Evolutionary conservation across 2,113 vertebrate genomes (phyloP).

Genomic region (Scatophagus argus): DNA sequence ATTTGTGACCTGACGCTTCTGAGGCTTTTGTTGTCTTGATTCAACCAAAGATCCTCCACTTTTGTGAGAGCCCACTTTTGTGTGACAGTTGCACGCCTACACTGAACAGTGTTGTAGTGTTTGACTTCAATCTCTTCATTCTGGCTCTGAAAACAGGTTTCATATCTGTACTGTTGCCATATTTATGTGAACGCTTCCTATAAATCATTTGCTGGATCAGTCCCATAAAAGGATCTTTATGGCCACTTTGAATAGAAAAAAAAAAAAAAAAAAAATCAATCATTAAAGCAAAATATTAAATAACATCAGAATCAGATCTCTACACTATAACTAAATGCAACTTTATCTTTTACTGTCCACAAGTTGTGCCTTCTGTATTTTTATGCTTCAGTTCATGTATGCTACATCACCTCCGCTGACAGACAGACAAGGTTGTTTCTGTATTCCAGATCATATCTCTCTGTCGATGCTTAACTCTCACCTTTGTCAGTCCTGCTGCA

Average conservation of each 20-base stretch:
- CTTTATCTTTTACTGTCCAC: too few relatives aligned
- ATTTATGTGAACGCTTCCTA: background rate
- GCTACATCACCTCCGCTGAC: background rate
- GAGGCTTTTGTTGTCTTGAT: conserved; percentile 1
- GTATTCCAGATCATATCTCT: conserved; percentile 50
- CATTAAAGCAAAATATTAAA: background rate
- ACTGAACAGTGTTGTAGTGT: too few relatives aligned
- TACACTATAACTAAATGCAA: background rate
- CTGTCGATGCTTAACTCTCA: conserved; percentile 54
- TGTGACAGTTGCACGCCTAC: background rate
- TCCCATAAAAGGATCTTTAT: background rate
- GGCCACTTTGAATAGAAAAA: background rate
- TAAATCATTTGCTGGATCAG: background rate
- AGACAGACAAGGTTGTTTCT: conserved; percentile 41
- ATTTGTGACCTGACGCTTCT: background rate
- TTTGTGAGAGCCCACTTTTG: background rate
- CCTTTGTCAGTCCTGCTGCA: conserved; percentile 48
- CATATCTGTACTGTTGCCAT: background rate
- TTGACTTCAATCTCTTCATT: background rate
- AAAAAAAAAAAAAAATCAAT: background rate
- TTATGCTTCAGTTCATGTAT: background rate
- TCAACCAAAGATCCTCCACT: conserved; percentile 28
- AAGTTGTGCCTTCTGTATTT: background rate
- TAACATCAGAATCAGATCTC: background rate
- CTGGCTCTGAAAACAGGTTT: background rate